phyloP scores from a whole-genome alignment of 2,888 invertebrate genomes.

The Cryptus armator region DNA sequence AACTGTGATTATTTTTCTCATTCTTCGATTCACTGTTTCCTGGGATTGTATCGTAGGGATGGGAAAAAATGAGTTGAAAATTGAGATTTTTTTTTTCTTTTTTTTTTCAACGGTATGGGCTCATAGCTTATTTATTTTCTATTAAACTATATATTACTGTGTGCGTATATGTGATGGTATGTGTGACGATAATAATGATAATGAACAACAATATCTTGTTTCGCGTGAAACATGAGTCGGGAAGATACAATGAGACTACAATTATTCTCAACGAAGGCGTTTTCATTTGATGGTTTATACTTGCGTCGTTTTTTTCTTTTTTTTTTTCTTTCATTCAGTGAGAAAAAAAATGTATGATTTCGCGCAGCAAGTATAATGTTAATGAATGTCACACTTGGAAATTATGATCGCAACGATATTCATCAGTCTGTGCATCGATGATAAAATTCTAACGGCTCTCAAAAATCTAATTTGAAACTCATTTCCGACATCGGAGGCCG shows the following conservation, averaged over 20 bases:
- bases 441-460: conserved; percentile 19
- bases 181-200: conserved; percentile 13
- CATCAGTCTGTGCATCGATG: conserved; percentile 36
- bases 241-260: conserved; percentile 48
- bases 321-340: conserved; percentile 1
- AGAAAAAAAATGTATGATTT: conserved; percentile 31
- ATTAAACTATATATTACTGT: conserved; percentile 45
- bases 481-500: background rate
- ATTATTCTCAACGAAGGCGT: conserved; percentile 24
- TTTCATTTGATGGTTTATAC: background rate
- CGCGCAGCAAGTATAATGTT: conserved; percentile 43
- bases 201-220: conserved; percentile 37
- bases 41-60: background rate
- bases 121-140: conserved; percentile 61
- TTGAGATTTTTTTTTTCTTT: background rate
- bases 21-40: background rate
- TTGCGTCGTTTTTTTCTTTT: background rate
- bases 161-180: conserved; percentile 47
- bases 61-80: background rate
- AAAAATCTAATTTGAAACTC: conserved; percentile 32
- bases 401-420: conserved; percentile 31
- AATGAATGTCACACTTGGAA: conserved; percentile 23
- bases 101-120: conserved; percentile 51
- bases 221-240: conserved; percentile 26
- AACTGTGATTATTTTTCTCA: background rate